Conservation (phyloP, 2,113 vertebrate genomes). For the Colistium nudipinnis region DNA sequence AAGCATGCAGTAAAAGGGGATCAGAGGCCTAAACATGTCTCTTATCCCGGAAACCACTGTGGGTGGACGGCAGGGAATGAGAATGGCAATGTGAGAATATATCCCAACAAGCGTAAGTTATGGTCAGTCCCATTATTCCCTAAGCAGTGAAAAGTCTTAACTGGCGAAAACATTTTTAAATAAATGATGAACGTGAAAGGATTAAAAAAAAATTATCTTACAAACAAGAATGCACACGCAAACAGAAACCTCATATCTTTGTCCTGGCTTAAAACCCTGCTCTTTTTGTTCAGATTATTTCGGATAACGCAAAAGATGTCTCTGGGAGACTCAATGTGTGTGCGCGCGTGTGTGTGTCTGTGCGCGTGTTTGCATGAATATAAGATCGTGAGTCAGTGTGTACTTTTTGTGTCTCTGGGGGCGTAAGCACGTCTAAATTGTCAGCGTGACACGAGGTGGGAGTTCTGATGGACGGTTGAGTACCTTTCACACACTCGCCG, state of each 20-base stretch:
- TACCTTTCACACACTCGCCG: conserved; percentile 64
- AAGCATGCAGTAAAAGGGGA: conserved; percentile 66
- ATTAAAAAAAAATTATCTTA: conserved; percentile 27
- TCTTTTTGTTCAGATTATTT: conserved; percentile 42
- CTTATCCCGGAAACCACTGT: conserved; percentile 16
- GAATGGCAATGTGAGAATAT: conserved; percentile 59
- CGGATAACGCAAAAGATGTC: conserved; percentile 46
- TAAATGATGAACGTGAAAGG: conserved; percentile 28
- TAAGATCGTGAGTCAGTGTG: conserved; percentile 33
- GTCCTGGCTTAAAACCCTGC: conserved; percentile 18
- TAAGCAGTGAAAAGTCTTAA: conserved; percentile 46
- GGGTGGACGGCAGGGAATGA: conserved; percentile 9
- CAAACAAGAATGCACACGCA: conserved; percentile 29
- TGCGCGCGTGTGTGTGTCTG: conserved; percentile 36
- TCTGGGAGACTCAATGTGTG: conserved; percentile 49
- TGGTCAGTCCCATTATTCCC: conserved; percentile 22
- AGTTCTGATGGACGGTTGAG: conserved; percentile 70
- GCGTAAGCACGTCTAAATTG: conserved; percentile 73
- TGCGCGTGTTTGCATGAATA: conserved; percentile 9
- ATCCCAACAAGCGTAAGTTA: conserved; percentile 11
- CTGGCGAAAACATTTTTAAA: too few relatives aligned
- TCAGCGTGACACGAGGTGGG: conserved; percentile 72
- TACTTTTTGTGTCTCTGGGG: conserved; percentile 64
- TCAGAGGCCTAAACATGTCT: background rate
- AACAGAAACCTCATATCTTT: conserved; percentile 19